Percentiles rank a stretch among this genome's conserved stretches.
Conservation (phyloP, 2,888 invertebrate species). For the Fabriciana adippe region DNA sequence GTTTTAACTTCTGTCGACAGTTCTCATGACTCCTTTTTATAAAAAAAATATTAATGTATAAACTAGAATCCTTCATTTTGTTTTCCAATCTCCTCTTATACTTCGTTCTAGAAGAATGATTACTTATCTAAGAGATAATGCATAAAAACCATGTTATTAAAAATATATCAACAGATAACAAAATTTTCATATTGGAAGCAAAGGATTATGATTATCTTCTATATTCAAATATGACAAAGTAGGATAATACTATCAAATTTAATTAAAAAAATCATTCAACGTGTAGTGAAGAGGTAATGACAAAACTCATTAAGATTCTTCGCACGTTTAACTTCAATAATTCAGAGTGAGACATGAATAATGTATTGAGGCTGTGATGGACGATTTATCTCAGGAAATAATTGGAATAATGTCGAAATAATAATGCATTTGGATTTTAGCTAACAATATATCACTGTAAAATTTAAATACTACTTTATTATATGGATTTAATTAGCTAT, state of each 20-base stretch:
- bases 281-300: constrained; percentile 28
- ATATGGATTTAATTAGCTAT: too few relatives aligned
- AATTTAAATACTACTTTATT: too few relatives aligned
- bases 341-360: constrained; percentile 47
- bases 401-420: constrained; percentile 33
- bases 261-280: constrained; percentile 14
- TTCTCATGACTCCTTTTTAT: too few relatives aligned
- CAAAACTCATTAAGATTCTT: constrained; percentile 52
- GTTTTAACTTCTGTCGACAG: too few relatives aligned
- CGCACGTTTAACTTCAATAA: constrained; percentile 55
- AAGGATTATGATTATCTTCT: constrained; percentile 7
- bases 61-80: too few relatives aligned
- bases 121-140: too few relatives aligned
- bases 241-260: constrained; percentile 7
- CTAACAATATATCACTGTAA: neutral
- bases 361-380: constrained; percentile 46
- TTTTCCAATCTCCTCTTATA: too few relatives aligned
- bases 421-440: neutral
- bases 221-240: neutral
- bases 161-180: constrained; percentile 3
- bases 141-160: constrained; percentile 1
- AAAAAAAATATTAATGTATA: too few relatives aligned
- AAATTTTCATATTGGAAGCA: constrained; percentile 1
- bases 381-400: constrained; percentile 45
- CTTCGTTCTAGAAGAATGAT: too few relatives aligned